A percentile compares a stretch with the other conserved stretches of the same genome.
These are phyloP conservation scores for Rallus limicola DNA, from an alignment of 2,113 vertebrate species.

Conservation along the genomic window DNA sequence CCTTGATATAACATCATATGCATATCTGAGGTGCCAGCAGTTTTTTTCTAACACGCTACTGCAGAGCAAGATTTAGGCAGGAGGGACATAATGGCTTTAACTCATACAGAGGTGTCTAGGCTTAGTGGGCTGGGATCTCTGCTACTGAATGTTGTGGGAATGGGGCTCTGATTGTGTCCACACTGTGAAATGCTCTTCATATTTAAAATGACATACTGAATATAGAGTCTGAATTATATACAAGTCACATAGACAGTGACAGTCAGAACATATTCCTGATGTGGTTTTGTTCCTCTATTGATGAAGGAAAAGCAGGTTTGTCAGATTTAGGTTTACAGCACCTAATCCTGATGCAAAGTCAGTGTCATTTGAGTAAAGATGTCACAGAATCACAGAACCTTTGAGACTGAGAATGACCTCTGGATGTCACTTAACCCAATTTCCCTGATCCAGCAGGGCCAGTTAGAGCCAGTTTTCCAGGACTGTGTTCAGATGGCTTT, in stretches of 20 bases:
- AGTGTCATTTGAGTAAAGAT: not conserved
- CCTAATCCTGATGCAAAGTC: not conserved
- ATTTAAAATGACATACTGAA: not conserved
- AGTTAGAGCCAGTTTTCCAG: not conserved
- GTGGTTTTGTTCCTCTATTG: not conserved
- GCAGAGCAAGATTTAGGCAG: constrained; percentile 28
- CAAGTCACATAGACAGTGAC: not conserved
- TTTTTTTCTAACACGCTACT: constrained; percentile 44
- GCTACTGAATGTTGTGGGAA: not conserved
- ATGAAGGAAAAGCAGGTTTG: not conserved
- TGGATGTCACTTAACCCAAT: not conserved
- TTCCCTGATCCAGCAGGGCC: accelerated
- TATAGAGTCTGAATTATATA: not conserved
- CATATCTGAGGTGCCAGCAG: constrained; percentile 34
- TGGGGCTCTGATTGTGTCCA: not conserved
- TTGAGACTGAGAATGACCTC: not conserved
- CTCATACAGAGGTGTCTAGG: constrained; percentile 20
- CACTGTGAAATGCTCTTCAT: not conserved
- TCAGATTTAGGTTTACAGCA: not conserved
- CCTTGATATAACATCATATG: constrained; percentile 29
- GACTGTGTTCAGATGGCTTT: not conserved
- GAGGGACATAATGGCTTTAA: constrained; percentile 32
- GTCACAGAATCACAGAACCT: not conserved
- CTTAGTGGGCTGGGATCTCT: constrained; percentile 48
- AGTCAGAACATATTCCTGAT: not conserved